Evolutionary conservation across 2,113 vertebrate species (phyloP), one percentile per base, ranked within the genome.

Genomic region (Notechis scutatus): DNA sequence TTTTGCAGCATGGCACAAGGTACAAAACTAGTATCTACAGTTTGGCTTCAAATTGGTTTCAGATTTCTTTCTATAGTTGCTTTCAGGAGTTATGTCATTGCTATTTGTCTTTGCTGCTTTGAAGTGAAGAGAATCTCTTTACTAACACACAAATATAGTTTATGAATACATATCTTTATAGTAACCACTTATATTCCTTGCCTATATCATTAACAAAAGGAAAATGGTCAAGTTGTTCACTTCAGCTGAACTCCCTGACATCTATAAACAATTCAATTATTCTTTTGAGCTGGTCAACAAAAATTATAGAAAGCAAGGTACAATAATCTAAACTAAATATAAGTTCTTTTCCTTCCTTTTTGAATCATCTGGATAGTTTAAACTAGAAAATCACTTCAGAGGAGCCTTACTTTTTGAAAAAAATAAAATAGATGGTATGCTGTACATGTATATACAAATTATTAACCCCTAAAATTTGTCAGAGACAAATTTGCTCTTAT

Each of bases 161-260:
- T 50, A 50, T 6, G n/a, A 47, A 92, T 59, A 5, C 12, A 88
- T 47, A 92, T 69, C 18, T 45, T 59, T 39, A 61, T 15, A 26
- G 47, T 0, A 89, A 69, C 89, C 18, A 8, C 29, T 95, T 92
- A 87, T 24, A 81, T 92, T 47, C 90, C 92, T 91, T 91, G 57
- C 95, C 94, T 96, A 50, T 93, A 59, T 94, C 93, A 85, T 91
- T 92, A 91, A 50, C 39, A 52, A 91, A 86, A 93, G 56, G 26
- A 56, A 69, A 92, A 89, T 94, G 93, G 47, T n/a, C 45, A 74
- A 93, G 42, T 20, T 90, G 42, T 95, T n/a, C 21, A 90, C n/a
- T 52, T 54, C 89, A 93, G 85, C 92, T 5, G 64, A 95, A 85
- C n/a, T 90, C 45, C 20, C 9, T 64, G 85, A 64, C 24, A 29